Conservation (phyloP, 2,113 vertebrate species). For the Dicentrarchus labrax region DNA sequence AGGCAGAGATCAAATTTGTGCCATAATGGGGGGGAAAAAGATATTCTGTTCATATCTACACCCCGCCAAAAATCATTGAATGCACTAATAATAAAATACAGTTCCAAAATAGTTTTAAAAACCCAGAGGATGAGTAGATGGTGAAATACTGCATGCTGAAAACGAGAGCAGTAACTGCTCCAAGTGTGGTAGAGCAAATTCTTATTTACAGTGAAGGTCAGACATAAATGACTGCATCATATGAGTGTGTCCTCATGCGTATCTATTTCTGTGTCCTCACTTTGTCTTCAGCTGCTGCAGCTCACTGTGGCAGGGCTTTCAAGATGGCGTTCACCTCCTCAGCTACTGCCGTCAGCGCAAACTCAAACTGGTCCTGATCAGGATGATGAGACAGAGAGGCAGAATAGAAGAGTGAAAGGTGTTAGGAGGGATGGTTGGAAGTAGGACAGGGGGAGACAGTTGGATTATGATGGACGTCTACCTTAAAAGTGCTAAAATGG, state of each 20-base stretch:
- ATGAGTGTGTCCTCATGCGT: slow-evolving; percentile 26
- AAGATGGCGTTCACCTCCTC: slow-evolving; percentile 99
- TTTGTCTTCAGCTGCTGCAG: slow-evolving; percentile 23
- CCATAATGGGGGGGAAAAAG: background rate
- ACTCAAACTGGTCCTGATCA: slow-evolving; percentile 98
- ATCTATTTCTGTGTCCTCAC: slow-evolving; percentile 35
- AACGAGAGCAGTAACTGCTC: slow-evolving; percentile 46
- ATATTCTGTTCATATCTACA: slow-evolving; percentile 23
- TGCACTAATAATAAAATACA: background rate
- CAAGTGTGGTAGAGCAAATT: slow-evolving; percentile 43
- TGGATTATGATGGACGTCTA: background rate
- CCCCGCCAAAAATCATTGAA: background rate
- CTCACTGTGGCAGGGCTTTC: slow-evolving; percentile 95
- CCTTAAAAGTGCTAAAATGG: slow-evolving; percentile 2
- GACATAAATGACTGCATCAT: slow-evolving; percentile 30
- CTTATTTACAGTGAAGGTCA: slow-evolving; percentile 61
- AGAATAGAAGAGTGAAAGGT: background rate
- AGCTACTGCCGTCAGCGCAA: slow-evolving; percentile 94
- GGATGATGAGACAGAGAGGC: background rate
- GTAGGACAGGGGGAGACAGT: background rate
- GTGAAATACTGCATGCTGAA: slow-evolving; percentile 55
- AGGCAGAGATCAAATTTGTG: slow-evolving; percentile 18
- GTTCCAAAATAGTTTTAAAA: slow-evolving; percentile 15
- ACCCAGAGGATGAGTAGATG: slow-evolving; percentile 21
- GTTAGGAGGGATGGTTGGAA: background rate